Evolutionary conservation across 2,797 vertebrate genomes (phyloP).

Genomic region (Phataginus tetradactyla): DNA sequence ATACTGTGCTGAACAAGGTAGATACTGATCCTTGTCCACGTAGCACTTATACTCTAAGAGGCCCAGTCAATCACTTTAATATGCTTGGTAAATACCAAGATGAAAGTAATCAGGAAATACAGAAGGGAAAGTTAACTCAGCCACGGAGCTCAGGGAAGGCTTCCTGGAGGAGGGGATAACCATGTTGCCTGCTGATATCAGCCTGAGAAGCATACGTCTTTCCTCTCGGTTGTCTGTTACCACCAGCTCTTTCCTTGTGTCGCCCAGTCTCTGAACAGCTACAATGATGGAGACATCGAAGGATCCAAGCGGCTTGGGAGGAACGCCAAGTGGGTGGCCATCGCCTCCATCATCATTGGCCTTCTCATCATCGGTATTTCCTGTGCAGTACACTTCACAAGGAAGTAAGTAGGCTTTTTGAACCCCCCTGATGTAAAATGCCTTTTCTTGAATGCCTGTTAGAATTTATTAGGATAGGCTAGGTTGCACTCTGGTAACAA

Average conservation of each 20-base stretch:
- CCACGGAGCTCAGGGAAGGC: background rate
- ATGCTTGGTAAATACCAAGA: background rate
- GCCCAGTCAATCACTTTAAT: background rate
- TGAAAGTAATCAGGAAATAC: background rate
- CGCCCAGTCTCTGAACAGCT: conserved; percentile 91
- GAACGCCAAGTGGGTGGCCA: conserved; percentile 91
- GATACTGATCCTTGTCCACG: background rate
- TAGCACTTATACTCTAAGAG: background rate
- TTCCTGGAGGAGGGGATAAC: background rate
- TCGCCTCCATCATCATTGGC: conserved; percentile 90
- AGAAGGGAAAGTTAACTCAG: background rate
- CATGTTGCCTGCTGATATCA: background rate
- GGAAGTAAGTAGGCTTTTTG: conserved; percentile 82
- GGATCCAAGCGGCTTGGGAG: conserved; percentile 89
- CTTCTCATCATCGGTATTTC: conserved; percentile 88
- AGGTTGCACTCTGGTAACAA: background rate
- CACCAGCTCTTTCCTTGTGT: conserved; percentile 72
- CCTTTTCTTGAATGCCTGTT: background rate
- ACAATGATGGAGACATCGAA: conserved; percentile 90
- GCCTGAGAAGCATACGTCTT: background rate
- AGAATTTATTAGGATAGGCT: background rate
- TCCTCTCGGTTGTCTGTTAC: background rate
- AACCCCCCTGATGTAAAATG: background rate
- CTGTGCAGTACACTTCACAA: conserved; percentile 89
- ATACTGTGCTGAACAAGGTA: background rate